Evolutionary conservation across 2,113 vertebrate species (phyloP), one percentile per base, ranked within the genome.

Genomic region (Mola mola): DNA sequence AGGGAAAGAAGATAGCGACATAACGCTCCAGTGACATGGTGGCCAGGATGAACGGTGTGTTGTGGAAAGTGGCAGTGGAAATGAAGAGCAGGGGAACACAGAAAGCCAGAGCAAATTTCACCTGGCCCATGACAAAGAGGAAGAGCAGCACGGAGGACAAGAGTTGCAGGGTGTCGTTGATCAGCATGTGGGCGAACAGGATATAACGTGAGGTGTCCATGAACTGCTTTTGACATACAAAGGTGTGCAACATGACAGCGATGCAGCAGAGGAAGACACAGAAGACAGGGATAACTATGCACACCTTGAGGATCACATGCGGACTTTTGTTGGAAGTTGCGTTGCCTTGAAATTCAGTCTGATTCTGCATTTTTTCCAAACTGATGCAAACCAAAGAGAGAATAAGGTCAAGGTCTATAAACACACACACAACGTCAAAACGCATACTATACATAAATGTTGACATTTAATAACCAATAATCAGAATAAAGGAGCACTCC

Each of bases 11-110:
- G 44, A 93, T 93, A 53, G 91, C 87, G n/a, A 91, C 75, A 4
- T 93, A 92, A 33, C 92, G 90, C 81, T 93, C 92, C 46, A 93
- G 82, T 5, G 88, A 91, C 92, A 93, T 93, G 15, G 86, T 65
- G 0, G 91, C 90, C 60, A 93, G 72, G 31, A 91, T 91, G 25
- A 92, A 53, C 0, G 87, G 86, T 5, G 88, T 90, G 72, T 89
- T 91, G 20, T 81, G 85, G 68, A 88, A 92, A 11, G 91, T 89
- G 48, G 63, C 77, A 0, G 78, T 80, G 21, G 88, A 89, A 9
- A 91, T 2, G 4, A 90, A 79, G 2, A 93, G 48, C 36, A 93
- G 47, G 3, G 87, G 86, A 1, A 77, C 0, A 34, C 91, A 93
- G 2, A 29, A 86, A 1, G 84, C 21, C 1, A 89, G 0, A 0